Conservation (phyloP, 2,113 vertebrate genomes). For the Clarias gariepinus region DNA sequence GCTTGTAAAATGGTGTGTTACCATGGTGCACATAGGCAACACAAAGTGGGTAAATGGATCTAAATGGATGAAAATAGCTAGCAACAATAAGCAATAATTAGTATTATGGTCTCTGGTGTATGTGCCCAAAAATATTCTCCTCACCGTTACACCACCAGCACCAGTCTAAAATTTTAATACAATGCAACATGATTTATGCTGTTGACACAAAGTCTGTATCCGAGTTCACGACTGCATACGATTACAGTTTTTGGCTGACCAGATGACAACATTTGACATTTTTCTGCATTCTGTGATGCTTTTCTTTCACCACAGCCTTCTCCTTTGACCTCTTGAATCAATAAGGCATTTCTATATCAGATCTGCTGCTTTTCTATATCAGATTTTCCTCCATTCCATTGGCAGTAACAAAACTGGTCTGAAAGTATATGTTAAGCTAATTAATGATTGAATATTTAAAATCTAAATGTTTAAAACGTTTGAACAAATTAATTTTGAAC, state of each 20-base stretch:
- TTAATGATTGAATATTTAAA: not conserved
- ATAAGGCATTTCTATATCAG: not conserved
- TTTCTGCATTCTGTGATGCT: not conserved
- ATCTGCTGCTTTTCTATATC: not conserved
- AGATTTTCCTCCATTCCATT: not conserved
- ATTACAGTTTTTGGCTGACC: not conserved
- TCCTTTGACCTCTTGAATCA: not conserved
- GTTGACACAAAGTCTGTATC: not conserved
- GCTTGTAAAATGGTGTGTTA: not conserved
- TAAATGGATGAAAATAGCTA: not conserved
- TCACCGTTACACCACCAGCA: not conserved
- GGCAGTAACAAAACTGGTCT: not conserved
- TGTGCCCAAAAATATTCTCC: not conserved
- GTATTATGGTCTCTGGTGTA: not conserved
- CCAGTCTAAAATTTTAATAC: not conserved
- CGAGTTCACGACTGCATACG: not conserved
- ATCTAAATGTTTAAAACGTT: not conserved
- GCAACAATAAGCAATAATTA: not conserved
- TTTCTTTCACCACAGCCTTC: not conserved
- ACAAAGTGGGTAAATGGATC: not conserved
- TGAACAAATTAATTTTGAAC: not conserved
- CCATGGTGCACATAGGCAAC: no score
- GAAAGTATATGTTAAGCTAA: no score
- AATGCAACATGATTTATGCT: not conserved
- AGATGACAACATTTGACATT: not conserved